Evolutionary conservation across 2,113 vertebrate species (phyloP).

Genomic region (Phalacrocorax aristotelis): DNA sequence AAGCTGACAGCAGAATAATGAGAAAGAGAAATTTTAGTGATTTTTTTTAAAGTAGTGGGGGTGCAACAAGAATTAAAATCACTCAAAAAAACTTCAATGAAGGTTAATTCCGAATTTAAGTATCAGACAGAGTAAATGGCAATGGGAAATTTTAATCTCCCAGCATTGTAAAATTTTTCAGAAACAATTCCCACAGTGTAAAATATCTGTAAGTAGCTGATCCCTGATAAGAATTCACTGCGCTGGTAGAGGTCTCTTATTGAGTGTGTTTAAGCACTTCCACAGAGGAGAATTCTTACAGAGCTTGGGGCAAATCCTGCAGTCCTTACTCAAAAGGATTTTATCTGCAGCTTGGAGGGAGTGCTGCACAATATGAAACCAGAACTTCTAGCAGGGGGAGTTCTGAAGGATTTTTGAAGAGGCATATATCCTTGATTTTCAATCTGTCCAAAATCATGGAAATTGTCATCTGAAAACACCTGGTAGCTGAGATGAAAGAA

Average conservation of each 20-base stretch:
- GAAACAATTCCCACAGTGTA: conserved; percentile 32
- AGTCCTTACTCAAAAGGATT: conserved; percentile 31
- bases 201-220: conserved; percentile 12
- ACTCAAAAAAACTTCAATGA: neutral
- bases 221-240: conserved; percentile 24
- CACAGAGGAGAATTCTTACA: conserved; percentile 28
- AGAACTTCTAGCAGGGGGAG: neutral
- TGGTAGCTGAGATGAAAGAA: neutral
- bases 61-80: neutral
- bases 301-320: conserved; percentile 44
- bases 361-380: neutral
- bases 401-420: neutral
- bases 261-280: conserved; percentile 42
- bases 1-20: neutral
- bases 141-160: neutral
- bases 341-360: neutral
- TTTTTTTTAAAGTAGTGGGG: neutral
- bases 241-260: conserved; percentile 1
- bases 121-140: neutral
- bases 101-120: neutral
- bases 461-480: conserved; percentile 17
- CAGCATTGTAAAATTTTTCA: neutral
- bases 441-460: neutral
- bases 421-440: neutral
- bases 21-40: neutral